A percentile compares a stretch with the other conserved stretches of the same genome.
Evolutionary conservation across 2,113 vertebrate species (phyloP).

Genomic region (Sebastes schlegelii): DNA sequence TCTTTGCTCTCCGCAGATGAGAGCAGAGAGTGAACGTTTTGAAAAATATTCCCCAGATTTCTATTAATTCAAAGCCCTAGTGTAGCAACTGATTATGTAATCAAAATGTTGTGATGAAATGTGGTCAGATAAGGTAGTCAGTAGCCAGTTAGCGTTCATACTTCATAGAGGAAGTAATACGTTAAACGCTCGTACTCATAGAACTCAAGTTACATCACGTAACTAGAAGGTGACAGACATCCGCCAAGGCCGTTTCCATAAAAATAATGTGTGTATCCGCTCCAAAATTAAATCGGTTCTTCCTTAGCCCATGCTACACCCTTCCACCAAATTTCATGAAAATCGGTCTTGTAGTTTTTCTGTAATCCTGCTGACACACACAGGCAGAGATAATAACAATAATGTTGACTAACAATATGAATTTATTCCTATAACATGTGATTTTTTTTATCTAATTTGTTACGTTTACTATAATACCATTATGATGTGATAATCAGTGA

Average conservation of each 20-base stretch:
- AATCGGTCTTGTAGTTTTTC: not conserved
- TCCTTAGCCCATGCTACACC: not conserved
- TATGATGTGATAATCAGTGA: not conserved
- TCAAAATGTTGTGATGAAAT: not conserved
- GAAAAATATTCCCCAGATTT: not conserved
- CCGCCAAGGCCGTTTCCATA: not conserved
- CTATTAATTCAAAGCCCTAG: not conserved
- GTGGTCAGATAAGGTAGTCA: not conserved
- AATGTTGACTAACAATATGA: not conserved
- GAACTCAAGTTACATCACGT: not conserved
- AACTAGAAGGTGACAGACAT: not conserved
- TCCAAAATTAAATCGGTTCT: not conserved
- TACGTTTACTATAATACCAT: not conserved
- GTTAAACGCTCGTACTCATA: not conserved
- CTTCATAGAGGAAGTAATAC: not conserved
- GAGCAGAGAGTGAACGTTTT: not conserved
- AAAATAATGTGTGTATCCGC: not conserved
- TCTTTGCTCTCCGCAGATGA: not conserved
- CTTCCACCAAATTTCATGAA: not conserved
- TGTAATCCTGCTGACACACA: not conserved
- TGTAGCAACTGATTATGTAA: constrained; percentile 5
- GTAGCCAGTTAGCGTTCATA: not conserved
- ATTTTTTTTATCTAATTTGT: not conserved
- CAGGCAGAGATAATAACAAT: not conserved
- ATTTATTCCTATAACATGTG: constrained; percentile 20